Conservation (phyloP, 2,888 invertebrate genomes). For the Melolontha melolontha region DNA sequence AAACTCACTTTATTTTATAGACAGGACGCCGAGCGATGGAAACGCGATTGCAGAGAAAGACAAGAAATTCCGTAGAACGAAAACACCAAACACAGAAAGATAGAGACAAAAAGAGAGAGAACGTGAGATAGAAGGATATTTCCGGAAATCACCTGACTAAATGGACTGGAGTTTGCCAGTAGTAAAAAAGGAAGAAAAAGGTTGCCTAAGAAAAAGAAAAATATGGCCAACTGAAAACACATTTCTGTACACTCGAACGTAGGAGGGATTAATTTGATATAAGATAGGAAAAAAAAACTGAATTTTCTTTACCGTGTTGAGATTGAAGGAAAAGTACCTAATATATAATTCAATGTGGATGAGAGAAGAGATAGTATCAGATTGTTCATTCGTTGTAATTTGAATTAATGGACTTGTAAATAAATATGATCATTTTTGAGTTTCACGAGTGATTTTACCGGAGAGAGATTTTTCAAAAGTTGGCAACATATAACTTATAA, state of each 20-base stretch:
- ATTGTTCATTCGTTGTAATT: too few relatives aligned
- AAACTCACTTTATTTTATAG: constrained; percentile 58
- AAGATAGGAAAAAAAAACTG: neutral
- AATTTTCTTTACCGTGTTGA: too few relatives aligned
- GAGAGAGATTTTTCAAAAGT: too few relatives aligned
- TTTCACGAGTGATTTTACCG: too few relatives aligned
- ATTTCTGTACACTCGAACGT: neutral
- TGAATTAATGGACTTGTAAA: too few relatives aligned
- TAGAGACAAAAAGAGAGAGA: neutral
- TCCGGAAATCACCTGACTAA: constrained; percentile 32
- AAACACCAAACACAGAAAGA: too few relatives aligned
- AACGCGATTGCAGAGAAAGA: constrained; percentile 50
- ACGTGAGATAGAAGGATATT: neutral
- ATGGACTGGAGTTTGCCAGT: constrained; percentile 19
- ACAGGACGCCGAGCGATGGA: constrained; percentile 51
- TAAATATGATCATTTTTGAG: too few relatives aligned
- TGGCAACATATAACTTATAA: too few relatives aligned
- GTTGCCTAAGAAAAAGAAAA: neutral
- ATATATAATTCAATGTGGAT: too few relatives aligned
- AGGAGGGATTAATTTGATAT: constrained; percentile 17
- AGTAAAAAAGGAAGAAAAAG: constrained; percentile 4
- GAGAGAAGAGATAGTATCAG: too few relatives aligned
- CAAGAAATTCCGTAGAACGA: neutral
- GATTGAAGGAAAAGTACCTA: too few relatives aligned
- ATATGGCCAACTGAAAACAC: constrained; percentile 10